phyloP scores from a whole-genome alignment of 2,113 vertebrate species.

The Polypterus senegalus region DNA sequence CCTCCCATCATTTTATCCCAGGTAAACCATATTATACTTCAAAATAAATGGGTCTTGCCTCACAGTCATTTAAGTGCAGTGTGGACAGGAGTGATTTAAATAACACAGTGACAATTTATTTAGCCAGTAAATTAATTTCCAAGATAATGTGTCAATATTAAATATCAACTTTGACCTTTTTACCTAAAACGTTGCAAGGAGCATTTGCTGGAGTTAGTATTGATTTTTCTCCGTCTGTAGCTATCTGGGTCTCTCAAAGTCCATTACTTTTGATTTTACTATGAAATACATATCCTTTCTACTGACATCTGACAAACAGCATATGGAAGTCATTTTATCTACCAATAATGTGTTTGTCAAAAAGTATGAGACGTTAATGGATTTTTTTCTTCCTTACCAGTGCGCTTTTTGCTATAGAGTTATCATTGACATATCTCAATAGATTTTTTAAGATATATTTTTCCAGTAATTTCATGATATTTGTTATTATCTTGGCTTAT shows the following conservation, averaged over 20 bases:
- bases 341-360: constrained; percentile 69
- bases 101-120: constrained; percentile 48
- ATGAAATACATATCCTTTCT: constrained; percentile 65
- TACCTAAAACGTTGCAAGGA: constrained; percentile 21
- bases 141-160: constrained; percentile 67
- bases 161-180: constrained; percentile 59
- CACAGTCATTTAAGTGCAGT: background rate
- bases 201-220: constrained; percentile 46
- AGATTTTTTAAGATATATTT: constrained; percentile 24
- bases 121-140: constrained; percentile 56
- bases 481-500: constrained; percentile 30
- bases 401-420: constrained; percentile 34
- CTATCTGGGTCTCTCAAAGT: constrained; percentile 52
- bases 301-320: constrained; percentile 77
- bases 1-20: too few relatives aligned
- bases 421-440: constrained; percentile 49
- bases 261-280: constrained; percentile 76
- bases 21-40: too few relatives aligned
- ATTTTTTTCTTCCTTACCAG: constrained; percentile 36
- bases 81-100: constrained; percentile 4
- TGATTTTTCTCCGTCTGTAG: constrained; percentile 53
- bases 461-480: constrained; percentile 23
- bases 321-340: constrained; percentile 73
- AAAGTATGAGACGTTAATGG: constrained; percentile 59
- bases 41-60: too few relatives aligned